Conservation (phyloP, 2,113 vertebrate species). For the Excalfactoria chinensis region DNA sequence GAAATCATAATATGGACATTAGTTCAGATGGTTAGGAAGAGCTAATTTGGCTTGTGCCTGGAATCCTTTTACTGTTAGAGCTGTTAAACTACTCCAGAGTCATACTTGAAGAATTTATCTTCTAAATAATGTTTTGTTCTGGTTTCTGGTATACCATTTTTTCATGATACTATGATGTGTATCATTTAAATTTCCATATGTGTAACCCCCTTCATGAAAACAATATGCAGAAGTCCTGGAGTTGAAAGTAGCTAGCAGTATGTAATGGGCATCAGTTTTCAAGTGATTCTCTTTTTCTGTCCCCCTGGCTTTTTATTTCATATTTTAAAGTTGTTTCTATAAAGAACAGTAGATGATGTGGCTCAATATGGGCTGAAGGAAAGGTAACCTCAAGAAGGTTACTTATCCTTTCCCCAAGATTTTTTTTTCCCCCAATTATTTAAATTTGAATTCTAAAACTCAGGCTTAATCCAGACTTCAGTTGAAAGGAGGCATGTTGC, state of each 20-base stretch:
- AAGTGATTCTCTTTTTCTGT: not conserved
- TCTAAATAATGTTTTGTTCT: not conserved
- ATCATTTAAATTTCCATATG: not conserved
- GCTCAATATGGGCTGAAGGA: not conserved
- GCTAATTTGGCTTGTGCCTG: not conserved
- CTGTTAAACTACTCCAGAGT: not conserved
- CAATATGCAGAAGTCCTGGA: not conserved
- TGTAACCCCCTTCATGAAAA: conserved; percentile 17
- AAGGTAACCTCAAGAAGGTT: not conserved
- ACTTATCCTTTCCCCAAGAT: not conserved
- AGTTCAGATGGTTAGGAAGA: not conserved
- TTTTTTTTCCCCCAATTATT: not conserved
- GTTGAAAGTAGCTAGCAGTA: not conserved
- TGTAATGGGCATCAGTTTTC: not conserved
- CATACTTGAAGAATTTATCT: not conserved
- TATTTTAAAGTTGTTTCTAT: not conserved
- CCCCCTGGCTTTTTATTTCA: not conserved
- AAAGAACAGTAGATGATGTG: not conserved
- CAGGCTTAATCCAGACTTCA: not conserved
- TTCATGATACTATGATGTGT: not conserved
- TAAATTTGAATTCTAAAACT: conserved; percentile 24
- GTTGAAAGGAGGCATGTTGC: not conserved
- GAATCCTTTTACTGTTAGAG: conserved; percentile 21
- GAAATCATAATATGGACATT: conserved; percentile 2
- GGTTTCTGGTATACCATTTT: not conserved